Evolutionary conservation across 2,113 vertebrate species (phyloP).

Genomic region (Harpagus bidentatus): DNA sequence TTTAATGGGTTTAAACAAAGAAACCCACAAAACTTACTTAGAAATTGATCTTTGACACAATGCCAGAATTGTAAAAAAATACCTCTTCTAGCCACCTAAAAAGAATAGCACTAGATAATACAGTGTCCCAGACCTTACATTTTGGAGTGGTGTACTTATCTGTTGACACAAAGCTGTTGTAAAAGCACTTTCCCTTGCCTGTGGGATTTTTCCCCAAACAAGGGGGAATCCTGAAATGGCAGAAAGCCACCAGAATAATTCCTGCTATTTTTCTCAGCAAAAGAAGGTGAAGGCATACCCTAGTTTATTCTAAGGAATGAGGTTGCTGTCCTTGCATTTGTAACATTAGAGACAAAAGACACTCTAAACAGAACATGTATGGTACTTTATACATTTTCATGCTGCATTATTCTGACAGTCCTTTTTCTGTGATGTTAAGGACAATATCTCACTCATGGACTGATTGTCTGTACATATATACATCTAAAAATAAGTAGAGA

Average conservation of each 20-base stretch:
- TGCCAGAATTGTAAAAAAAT: not conserved
- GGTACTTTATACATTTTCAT: not conserved
- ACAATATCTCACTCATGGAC: not conserved
- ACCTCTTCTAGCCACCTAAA: not conserved
- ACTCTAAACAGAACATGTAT: not conserved
- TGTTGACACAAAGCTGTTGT: not conserved
- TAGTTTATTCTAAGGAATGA: not conserved
- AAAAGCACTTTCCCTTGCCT: not conserved
- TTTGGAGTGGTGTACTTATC: not conserved
- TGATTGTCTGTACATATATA: not conserved
- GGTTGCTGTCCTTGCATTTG: not conserved
- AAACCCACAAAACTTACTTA: not conserved
- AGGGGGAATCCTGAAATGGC: not conserved
- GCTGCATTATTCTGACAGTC: not conserved
- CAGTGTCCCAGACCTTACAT: not conserved
- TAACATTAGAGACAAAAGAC: not conserved
- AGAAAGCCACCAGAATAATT: not conserved
- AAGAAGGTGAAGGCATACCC: accelerated
- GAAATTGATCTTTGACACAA: not conserved
- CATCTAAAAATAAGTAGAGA: not conserved
- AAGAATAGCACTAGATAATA: not conserved
- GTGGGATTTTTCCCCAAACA: not conserved
- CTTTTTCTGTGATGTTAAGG: not conserved
- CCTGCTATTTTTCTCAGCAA: not conserved
- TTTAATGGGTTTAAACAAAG: not conserved